A percentile compares a stretch with the other conserved stretches of the same genome.
Conservation (phyloP, 2,797 vertebrate genomes). For the Chrosomus eos region DNA sequence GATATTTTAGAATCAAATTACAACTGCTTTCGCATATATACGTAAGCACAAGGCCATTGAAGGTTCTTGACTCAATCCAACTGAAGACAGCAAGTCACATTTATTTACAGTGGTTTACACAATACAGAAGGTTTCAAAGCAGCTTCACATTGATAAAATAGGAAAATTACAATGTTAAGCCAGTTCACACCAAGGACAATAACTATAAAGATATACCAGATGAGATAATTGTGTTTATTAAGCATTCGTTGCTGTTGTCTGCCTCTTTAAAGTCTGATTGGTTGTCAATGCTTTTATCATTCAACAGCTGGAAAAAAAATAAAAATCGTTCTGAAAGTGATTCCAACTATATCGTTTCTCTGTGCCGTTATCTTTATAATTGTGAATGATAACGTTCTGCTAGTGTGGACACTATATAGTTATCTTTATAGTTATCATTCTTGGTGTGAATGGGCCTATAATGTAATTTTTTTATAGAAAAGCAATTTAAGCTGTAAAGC, state of each 20-base stretch:
- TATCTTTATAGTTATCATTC: not conserved
- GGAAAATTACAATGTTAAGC: not conserved
- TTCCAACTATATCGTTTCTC: not conserved
- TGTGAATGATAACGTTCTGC: not conserved
- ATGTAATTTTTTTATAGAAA: not conserved
- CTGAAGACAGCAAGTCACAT: not conserved
- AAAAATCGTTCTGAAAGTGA: too few relatives aligned
- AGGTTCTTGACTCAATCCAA: not conserved
- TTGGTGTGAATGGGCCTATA: not conserved
- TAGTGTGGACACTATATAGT: too few relatives aligned
- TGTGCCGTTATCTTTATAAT: not conserved
- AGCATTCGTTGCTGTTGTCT: too few relatives aligned
- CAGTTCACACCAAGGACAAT: not conserved
- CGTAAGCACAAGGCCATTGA: not conserved
- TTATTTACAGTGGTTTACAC: not conserved
- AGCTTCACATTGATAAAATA: too few relatives aligned
- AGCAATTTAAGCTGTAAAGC: not conserved
- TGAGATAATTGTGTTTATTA: too few relatives aligned
- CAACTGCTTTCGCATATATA: not conserved
- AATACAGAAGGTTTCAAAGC: not conserved
- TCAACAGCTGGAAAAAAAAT: too few relatives aligned
- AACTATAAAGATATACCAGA: too few relatives aligned
- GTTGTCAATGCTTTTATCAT: too few relatives aligned
- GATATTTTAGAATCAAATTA: slow-evolving; percentile 23
- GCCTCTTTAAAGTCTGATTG: too few relatives aligned